Base-by-base conservation (phyloP, 2,113 vertebrate species). In the Eublepharis macularius region DNA sequence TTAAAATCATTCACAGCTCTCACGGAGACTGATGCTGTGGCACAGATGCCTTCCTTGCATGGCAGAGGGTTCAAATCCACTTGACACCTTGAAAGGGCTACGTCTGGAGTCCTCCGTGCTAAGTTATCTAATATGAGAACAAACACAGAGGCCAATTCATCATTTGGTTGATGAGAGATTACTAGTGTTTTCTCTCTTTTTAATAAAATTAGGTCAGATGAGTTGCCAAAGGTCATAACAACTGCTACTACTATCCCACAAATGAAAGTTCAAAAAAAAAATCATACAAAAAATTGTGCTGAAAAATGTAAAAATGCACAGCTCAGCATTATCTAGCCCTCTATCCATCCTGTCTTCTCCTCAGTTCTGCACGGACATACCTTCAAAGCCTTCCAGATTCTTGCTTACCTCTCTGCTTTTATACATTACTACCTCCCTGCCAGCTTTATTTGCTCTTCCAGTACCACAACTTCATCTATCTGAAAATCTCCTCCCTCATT, bases 1-100 rank as follows among this genome's bases (percentile, higher is more conserved):
- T 92, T 89, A 32, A 97, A 97, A 87, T 98, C 97, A 0, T 95
- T 97, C 89, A 96, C 93, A 0, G 97, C 97, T 0, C 94, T 96
- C 94, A 97, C 89, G 0, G 86, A 63, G 43, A 98, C 86, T 0
- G 5, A 12, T 2, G 93, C 95, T 11, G 47, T 89, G 6, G 94
- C 96, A 11, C 97, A 97, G 90, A 93, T 72, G 85, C 93, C 83
- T 9, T 68, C 90, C 0, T 76, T 60, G 93, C 97, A 97, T 70
- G 94, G n/a, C 1, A 1, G 74, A 0, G 70, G 83, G 85, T 65
- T 73, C 57, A 97, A 95, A 68, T 96, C 94, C 93, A 96, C 93
- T 80, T 89, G 94, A 94, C 97, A 98, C n/a, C 91, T 60, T 0
- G 97, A 98, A 41, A 98, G 94, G 73, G 78, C 93, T 63, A 97